Evolutionary conservation across 2,888 invertebrate genomes (phyloP), one percentile per base, ranked within the genome.

Genomic region (Drosophila neonasuta): DNA sequence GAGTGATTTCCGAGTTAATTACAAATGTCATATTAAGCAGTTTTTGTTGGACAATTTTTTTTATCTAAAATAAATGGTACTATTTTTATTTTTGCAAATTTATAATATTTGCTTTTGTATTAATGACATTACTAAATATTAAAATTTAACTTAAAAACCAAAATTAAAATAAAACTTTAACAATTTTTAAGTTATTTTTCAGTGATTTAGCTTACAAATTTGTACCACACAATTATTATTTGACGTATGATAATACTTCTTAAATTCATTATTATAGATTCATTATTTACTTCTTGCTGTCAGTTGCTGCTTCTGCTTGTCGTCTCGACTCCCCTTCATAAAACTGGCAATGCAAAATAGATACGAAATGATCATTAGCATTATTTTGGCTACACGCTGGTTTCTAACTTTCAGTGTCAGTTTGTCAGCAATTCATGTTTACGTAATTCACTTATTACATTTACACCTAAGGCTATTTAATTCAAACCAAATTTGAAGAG

Each of bases 381-480:
- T 56, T 55, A 13, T 54, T 32, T 34, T 44, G 13, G 39, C 13
- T 24, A 6, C 30, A 44, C 20, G 32, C 29, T 11, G 46, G 46
- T 9, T 29, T 36, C 9, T 24, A 17, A 42, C 30, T 54, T 49
- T 49, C 39, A 24, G 30, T 46, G 68, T 44, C 50, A 54, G 20
- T 48, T 57, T 62, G 42, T 9, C 13, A 32, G 36, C 36, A 55
- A 57, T 72, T 77, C 66, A 74, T 69, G 68, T 66, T 71, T 77
- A 62, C 59, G 52, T 75, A 71, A 83, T 73, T 71, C 55, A 52
- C 55, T 75, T 78, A 75, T 83, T 77, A 68, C 67, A 78, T 78
- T 80, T 75, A 50, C 81, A 71, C 81, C 81, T 67, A 54, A 63
- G 62, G 72, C 84, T 68, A 75, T 78, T 76, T 66, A 57, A 76